A percentile compares a stretch with the other conserved stretches of the same genome.
These are phyloP conservation scores for Scaptomyza caliginosa DNA, from an alignment of 2,888 invertebrate genomes.

Conservation along the genomic window DNA sequence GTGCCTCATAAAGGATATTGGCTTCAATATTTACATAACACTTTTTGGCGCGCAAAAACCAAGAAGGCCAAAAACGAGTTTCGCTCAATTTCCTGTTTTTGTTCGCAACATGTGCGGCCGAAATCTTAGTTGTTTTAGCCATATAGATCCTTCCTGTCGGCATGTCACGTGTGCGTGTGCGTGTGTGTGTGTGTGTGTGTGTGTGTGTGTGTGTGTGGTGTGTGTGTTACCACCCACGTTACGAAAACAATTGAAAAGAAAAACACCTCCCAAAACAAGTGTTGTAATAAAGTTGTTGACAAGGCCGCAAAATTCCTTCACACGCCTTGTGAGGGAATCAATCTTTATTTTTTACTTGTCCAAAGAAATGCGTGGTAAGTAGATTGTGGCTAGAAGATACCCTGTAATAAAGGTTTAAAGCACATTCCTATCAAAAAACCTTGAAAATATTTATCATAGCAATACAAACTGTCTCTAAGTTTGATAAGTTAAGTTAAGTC, in stretches of 20 bases:
- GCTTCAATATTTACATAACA: slow-evolving; percentile 63
- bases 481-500: no score
- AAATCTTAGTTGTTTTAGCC: slow-evolving; percentile 1
- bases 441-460: no score
- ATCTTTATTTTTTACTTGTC: not conserved
- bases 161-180: slow-evolving; percentile 67
- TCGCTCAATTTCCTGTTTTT: slow-evolving; percentile 29
- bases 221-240: slow-evolving; percentile 64
- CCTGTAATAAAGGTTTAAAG: no score
- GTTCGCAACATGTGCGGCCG: slow-evolving; percentile 23
- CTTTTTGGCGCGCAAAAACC: slow-evolving; percentile 72
- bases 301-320: slow-evolving; percentile 63
- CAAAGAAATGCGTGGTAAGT: not conserved
- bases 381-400: not conserved
- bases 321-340: slow-evolving; percentile 66
- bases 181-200: slow-evolving; percentile 35
- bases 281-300: slow-evolving; percentile 55
- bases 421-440: no score
- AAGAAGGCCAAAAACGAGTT: slow-evolving; percentile 4
- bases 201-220: slow-evolving; percentile 14
- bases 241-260: slow-evolving; percentile 29
- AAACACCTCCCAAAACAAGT: slow-evolving; percentile 38
- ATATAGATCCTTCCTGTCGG: slow-evolving; percentile 49
- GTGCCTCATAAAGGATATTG: slow-evolving; percentile 26
- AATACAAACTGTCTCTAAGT: no score